phyloP scores from a whole-genome alignment of 2,113 vertebrate species.

The Myanophis thanlyinensis region DNA sequence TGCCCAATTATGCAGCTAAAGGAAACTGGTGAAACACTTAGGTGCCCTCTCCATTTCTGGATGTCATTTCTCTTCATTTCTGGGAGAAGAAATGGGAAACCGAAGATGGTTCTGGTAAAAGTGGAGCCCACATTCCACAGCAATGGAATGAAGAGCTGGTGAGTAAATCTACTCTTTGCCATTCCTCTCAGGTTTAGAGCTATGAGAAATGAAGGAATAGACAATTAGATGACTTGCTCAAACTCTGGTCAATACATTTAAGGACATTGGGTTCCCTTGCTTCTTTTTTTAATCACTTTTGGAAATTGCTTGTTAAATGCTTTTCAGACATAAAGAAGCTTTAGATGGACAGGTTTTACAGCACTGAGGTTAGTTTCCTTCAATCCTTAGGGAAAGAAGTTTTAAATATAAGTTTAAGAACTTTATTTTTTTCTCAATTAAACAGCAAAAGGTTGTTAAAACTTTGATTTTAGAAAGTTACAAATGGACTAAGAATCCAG shows the following conservation, averaged over 20 bases:
- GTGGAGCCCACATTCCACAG: background rate
- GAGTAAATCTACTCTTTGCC: background rate
- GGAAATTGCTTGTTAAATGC: background rate
- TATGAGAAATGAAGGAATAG: background rate
- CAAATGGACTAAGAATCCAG: background rate
- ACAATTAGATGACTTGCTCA: background rate
- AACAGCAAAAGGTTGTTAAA: no score
- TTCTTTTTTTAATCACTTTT: background rate
- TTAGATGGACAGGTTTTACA: background rate
- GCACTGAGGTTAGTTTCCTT: background rate
- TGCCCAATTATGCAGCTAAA: slow-evolving; percentile 22
- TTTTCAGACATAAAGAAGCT: background rate
- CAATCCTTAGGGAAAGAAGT: no score
- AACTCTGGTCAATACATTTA: background rate
- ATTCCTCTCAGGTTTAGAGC: background rate
- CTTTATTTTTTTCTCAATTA: no score
- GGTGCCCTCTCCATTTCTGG: slow-evolving; percentile 26
- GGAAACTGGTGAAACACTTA: background rate
- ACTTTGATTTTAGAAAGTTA: no score
- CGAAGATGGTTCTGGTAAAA: background rate
- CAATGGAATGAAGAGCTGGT: background rate
- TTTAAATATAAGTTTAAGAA: no score
- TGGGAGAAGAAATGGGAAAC: background rate
- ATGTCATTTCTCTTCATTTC: background rate
- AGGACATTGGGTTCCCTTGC: background rate